These are phyloP conservation scores for Syncerus caffer DNA, from an alignment of 2,797 vertebrate species.

Conservation along the genomic window DNA sequence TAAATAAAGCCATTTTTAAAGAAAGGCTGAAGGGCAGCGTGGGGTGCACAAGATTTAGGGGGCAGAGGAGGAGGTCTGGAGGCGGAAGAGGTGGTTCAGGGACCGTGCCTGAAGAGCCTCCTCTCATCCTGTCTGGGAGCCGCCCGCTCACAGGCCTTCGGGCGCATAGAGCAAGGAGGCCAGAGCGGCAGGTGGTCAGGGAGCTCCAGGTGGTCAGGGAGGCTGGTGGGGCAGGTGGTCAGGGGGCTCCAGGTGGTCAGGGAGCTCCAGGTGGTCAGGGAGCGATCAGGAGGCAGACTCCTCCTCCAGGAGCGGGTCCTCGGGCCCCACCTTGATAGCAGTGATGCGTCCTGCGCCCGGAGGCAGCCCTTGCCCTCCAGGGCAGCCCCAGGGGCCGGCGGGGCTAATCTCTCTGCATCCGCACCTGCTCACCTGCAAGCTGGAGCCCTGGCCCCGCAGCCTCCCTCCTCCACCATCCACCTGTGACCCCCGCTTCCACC, in stretches of 20 bases:
- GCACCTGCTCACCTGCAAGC: fast-evolving
- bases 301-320: neutral
- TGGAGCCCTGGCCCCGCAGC: neutral
- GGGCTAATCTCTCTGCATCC: too few relatives aligned
- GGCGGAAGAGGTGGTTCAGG: fast-evolving
- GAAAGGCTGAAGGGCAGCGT: fast-evolving
- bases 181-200: fast-evolving
- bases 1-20: neutral
- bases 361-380: neutral
- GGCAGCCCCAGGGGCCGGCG: fast-evolving
- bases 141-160: neutral
- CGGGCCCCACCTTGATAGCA: fast-evolving
- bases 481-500: neutral
- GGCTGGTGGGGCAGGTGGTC: fast-evolving
- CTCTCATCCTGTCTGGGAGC: too few relatives aligned
- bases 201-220: too few relatives aligned
- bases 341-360: fast-evolving
- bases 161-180: neutral
- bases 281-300: fast-evolving
- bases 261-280: too few relatives aligned
- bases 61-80: neutral
- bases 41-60: neutral
- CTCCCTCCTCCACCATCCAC: neutral
- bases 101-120: fast-evolving
- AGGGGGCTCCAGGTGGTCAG: too few relatives aligned